phyloP scores from a whole-genome alignment of 2,113 vertebrate species.

The Rhinolophus sinicus region DNA sequence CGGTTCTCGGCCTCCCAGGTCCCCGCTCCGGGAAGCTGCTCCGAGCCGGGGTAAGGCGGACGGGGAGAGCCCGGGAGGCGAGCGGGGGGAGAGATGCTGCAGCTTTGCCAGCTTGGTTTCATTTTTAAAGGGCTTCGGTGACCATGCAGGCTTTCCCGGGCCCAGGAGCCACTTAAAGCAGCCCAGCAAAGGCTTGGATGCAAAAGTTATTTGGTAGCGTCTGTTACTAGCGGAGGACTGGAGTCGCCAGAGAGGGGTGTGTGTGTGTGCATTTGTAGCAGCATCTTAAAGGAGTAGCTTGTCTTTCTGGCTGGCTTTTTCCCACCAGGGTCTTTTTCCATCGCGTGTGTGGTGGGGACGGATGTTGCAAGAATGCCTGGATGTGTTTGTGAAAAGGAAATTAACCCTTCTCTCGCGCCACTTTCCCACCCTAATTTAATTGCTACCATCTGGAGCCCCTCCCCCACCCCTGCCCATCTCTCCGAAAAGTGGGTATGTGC shows the following conservation, averaged over 20 bases:
- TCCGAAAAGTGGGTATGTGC: neutral
- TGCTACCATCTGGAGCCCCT: neutral
- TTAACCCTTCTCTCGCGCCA: neutral
- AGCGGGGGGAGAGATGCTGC: conserved; percentile 23
- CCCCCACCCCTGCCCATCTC: neutral
- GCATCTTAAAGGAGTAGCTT: conserved; percentile 54
- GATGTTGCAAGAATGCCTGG: neutral
- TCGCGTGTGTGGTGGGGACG: neutral
- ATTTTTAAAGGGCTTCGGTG: conserved; percentile 58
- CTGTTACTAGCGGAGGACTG: conserved; percentile 17
- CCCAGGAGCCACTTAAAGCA: conserved; percentile 8
- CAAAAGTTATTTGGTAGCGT: conserved; percentile 72
- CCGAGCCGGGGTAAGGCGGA: conserved; percentile 69
- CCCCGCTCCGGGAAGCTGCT: conserved; percentile 63
- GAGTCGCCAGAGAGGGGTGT: conserved; percentile 63
- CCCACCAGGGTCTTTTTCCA: neutral
- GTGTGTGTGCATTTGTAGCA: conserved; percentile 41
- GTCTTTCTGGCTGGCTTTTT: neutral
- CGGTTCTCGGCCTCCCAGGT: conserved; percentile 55
- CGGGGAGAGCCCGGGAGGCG: conserved; percentile 17
- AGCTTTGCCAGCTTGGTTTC: conserved; percentile 55
- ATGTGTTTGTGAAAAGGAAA: neutral
- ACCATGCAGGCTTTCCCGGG: conserved; percentile 3
- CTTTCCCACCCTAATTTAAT: neutral
- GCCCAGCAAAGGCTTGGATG: neutral